Conservation (phyloP, 2,888 invertebrate species). For the Euzophera pinguis region DNA sequence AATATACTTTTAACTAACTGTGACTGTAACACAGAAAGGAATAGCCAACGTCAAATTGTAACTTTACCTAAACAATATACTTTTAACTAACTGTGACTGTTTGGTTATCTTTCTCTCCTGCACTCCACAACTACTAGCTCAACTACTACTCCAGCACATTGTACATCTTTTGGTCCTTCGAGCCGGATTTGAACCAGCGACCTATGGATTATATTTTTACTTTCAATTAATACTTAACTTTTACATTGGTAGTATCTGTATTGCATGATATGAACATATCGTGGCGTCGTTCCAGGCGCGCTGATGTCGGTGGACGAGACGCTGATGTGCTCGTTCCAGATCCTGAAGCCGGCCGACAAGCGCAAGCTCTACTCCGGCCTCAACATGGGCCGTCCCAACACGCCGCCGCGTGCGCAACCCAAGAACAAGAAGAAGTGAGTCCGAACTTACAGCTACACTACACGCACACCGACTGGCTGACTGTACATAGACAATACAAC, state of each 20-base stretch:
- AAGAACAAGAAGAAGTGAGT: conserved; percentile 97
- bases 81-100: too few relatives aligned
- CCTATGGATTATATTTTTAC: too few relatives aligned
- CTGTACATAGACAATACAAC: background rate
- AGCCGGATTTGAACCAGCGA: conserved; percentile 79
- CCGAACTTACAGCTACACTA: background rate
- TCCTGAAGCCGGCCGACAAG: conserved; percentile 98
- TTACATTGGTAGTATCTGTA: background rate
- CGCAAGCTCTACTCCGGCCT: conserved; percentile 96
- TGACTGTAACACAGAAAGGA: too few relatives aligned
- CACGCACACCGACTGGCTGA: background rate
- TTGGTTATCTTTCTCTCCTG: too few relatives aligned
- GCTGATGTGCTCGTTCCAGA: conserved; percentile 99
- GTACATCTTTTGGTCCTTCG: too few relatives aligned
- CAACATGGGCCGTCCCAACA: conserved; percentile 97
- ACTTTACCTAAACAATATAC: too few relatives aligned
- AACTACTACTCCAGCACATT: too few relatives aligned
- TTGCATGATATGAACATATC: too few relatives aligned
- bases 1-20: too few relatives aligned
- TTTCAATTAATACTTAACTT: too few relatives aligned
- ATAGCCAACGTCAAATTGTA: too few relatives aligned
- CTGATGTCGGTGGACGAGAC: conserved; percentile 99
- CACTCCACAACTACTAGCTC: too few relatives aligned
- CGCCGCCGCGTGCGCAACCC: conserved; percentile 96
- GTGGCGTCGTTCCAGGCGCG: conserved; percentile 77